Evolutionary conservation across 2,888 invertebrate species (phyloP), one percentile per base, ranked within the genome.

Genomic region (Eutolmus rufibarbis): DNA sequence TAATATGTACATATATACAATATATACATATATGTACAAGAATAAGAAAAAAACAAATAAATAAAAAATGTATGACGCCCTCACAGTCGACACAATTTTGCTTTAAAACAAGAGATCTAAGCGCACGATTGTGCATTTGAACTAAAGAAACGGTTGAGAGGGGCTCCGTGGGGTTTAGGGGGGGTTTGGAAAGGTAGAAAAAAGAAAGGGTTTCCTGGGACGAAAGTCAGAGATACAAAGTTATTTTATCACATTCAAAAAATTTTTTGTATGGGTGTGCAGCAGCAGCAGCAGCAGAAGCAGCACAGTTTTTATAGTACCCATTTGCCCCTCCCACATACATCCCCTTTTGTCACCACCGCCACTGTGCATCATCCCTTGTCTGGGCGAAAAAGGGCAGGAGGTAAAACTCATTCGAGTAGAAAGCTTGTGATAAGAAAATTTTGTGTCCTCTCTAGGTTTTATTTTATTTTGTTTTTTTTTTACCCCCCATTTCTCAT

Each of bases 371-470:
- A 51, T 51, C 86, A 86, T 85, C 87, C 66, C 85, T 85, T 87
- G 86, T 88, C 87, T 84, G 78, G 66, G 86, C 84, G 87, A 84
- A 87, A 87, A 12, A 37, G 37, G 88, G 87, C 87, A 89, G 23
- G 87, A 89, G 82, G 87, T 74, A 28, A 89, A 66, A 89, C 51
- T 89, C 89, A 90, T 89, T 90, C 90, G 89, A 89, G 90, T 87
- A 89, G 89, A 90, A 90, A 90, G 89, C 66, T 89, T 89, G 89
- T 89, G 91, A 91, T 91, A 91, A 90, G 89, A 88, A 89, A 43
- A 66, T 66, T 66, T 66, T 66, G 66, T 66, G 19, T 19, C 28
- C 19, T 78, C 77, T 78, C 12, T 66, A 19, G 8, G 9, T 57
- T 19, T 19, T 5, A n/a, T n/a, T n/a, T n/a, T n/a, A n/a, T 7